These are phyloP conservation scores for Desmodus rotundus DNA, from an alignment of 2,113 vertebrate species.

Conservation along the genomic window DNA sequence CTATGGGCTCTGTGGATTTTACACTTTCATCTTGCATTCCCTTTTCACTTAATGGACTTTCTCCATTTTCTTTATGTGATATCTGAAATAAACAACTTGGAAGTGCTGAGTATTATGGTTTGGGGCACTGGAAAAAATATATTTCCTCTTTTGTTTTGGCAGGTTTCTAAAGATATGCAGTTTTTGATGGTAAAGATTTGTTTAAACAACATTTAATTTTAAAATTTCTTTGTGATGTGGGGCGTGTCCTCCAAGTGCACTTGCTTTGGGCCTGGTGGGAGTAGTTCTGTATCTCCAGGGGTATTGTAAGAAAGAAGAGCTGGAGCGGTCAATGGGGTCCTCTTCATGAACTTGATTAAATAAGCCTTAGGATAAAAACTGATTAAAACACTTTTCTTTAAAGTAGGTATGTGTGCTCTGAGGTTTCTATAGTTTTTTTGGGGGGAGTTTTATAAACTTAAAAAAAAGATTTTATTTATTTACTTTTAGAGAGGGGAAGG, in stretches of 20 bases:
- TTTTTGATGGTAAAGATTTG: not conserved
- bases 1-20: not conserved
- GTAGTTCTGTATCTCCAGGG: not conserved
- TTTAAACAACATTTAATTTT: not conserved
- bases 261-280: not conserved
- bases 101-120: not conserved
- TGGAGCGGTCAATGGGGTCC: not conserved
- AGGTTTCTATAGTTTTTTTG: not conserved
- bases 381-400: not conserved
- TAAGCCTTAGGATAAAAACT: not conserved
- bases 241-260: not conserved
- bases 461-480: too few relatives aligned
- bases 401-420: not conserved
- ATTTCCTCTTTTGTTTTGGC: not conserved
- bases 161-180: not conserved
- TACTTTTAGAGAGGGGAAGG: too few relatives aligned
- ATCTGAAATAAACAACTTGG: not conserved
- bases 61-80: not conserved
- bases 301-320: not conserved
- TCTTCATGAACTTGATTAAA: not conserved
- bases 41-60: not conserved
- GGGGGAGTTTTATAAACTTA: too few relatives aligned
- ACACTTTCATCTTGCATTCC: not conserved
- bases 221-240: not conserved
- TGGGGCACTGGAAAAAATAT: not conserved